These are phyloP conservation scores for Corythucha ciliata DNA, from an alignment of 2,888 invertebrate species.

Conservation along the genomic window DNA sequence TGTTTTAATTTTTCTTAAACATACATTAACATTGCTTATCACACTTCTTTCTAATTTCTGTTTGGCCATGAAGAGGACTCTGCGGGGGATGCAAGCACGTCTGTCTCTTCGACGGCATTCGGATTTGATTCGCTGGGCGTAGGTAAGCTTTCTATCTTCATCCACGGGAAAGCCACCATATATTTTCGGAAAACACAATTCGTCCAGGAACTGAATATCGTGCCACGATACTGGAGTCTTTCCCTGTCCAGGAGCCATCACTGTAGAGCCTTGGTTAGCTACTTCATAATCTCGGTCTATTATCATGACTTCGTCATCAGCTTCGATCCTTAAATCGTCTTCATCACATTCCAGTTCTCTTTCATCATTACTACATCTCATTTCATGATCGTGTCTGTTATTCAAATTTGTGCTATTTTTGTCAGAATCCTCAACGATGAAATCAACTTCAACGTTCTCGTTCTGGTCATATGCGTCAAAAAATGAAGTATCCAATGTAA, in stretches of 20 bases:
- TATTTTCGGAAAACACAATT: conserved; percentile 17
- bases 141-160: neutral
- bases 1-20: conserved; percentile 11
- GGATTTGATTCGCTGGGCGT: conserved; percentile 14
- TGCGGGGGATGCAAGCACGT: conserved; percentile 8
- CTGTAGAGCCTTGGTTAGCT: neutral
- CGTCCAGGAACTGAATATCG: neutral
- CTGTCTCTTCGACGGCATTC: conserved; percentile 16
- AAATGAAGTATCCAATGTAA: conserved; percentile 1
- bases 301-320: neutral
- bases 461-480: neutral
- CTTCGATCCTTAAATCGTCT: neutral
- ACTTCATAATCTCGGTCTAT: no score
- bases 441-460: neutral
- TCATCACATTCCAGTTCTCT: neutral
- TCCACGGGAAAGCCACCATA: conserved; percentile 9
- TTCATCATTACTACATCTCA: neutral
- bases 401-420: neutral
- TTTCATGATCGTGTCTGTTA: neutral
- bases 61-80: conserved; percentile 14
- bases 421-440: neutral
- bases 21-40: conserved; percentile 1
- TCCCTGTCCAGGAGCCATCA: conserved; percentile 23
- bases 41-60: conserved; percentile 5
- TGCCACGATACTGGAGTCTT: conserved; percentile 18